Evolutionary conservation across 2,888 invertebrate genomes (phyloP), one percentile per base, ranked within the genome.

Genomic region (Eustalomyia histrio): DNA sequence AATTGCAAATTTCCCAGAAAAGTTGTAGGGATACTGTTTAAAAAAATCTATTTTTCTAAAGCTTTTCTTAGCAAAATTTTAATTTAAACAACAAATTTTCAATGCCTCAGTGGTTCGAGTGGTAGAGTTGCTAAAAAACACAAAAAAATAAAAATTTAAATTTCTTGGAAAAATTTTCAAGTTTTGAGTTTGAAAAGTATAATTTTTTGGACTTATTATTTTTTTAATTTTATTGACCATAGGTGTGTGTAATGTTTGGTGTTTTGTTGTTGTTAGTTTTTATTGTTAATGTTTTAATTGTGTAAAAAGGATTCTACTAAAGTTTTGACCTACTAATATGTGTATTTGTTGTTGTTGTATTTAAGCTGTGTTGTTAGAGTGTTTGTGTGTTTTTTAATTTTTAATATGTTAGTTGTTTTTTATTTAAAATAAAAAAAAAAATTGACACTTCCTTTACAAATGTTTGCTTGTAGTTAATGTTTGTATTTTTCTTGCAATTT

Each of bases 211-310:
- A 29, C 1, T 29, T 29, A 4, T 29, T 29, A 7, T 29, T 29
- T 29, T n/a, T 18, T 5, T 5, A 47, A 14, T 64, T 52, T 16
- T 10, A 17, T 21, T n/a, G 8, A 64, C 52, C 18, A 33, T 33
- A 60, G 16, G 14, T 43, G 2, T 50, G 73, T 74, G 86, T 84
- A 85, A 86, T 85, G 85, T 84, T 84, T 87, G 87, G 82, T 83
- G 83, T 82, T 53, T 72, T 78, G 65, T 78, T 85, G 47, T 53
- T 78, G 6, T n/a, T 68, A 14, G 10, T 24, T 50, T 6, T 57
- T 61, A 39, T 60, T 55, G 17, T 50, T 71, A 47, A 72, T 65
- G 18, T 47, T 50, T 14, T 53, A 3, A 14, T 18, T 35, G 5
- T 55, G 68, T 67, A 61, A 60, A n/a, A 52, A 39, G 24, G 16